phyloP scores from a whole-genome alignment of 2,888 invertebrate species.

The Uropetala carovei region DNA sequence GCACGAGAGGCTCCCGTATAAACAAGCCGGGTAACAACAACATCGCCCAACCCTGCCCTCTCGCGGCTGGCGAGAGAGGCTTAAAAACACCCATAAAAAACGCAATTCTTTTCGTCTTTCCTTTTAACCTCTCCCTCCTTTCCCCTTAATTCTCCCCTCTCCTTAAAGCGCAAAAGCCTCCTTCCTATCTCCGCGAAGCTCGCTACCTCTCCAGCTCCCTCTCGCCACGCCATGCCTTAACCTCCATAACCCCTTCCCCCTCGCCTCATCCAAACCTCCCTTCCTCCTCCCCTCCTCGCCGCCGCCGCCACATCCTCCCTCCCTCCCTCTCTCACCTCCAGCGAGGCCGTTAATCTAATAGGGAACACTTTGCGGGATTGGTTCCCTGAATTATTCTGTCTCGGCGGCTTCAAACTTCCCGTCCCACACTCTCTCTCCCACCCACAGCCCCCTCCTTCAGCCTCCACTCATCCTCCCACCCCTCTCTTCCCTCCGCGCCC shows the following conservation, averaged over 20 bases:
- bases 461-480: background rate
- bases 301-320: background rate
- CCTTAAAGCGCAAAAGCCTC: too few relatives aligned
- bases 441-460: background rate
- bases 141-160: too few relatives aligned
- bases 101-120: background rate
- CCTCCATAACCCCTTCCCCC: background rate
- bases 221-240: background rate
- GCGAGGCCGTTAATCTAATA: constrained; percentile 63
- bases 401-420: constrained; percentile 60
- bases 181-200: background rate
- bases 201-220: background rate
- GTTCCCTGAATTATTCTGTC: constrained; percentile 63
- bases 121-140: too few relatives aligned
- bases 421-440: background rate
- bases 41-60: background rate
- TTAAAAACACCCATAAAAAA: constrained; percentile 29
- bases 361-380: constrained; percentile 62
- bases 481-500: background rate
- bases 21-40: constrained; percentile 17
- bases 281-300: background rate
- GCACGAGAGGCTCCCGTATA: background rate
- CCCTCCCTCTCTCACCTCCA: background rate
- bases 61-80: constrained; percentile 9
- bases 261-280: background rate